Evolutionary conservation across 2,888 invertebrate genomes (phyloP).

Genomic region (Dicyrtomina minuta): DNA sequence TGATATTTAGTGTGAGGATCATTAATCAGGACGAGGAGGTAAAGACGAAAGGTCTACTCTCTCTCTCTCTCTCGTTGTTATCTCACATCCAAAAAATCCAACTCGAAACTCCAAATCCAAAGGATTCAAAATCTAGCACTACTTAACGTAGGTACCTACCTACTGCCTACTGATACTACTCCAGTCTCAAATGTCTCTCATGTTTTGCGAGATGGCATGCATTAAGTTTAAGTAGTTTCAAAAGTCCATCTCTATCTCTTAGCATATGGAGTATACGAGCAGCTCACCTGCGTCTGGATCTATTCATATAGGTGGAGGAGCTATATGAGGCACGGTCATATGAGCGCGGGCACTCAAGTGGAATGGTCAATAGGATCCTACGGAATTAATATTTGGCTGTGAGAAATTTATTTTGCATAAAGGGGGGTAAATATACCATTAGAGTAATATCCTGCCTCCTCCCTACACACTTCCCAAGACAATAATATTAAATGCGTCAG

Average conservation of each 20-base stretch:
- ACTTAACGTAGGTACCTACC: too few species aligned
- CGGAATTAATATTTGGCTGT: too few species aligned
- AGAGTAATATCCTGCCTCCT: too few species aligned
- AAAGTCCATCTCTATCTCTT: not conserved
- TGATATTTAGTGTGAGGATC: slow-evolving; percentile 2
- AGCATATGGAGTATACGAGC: too few species aligned
- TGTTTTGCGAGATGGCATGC: slow-evolving; percentile 9
- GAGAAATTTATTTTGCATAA: too few species aligned
- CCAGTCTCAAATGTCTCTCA: slow-evolving; percentile 10
- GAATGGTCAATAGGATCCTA: too few species aligned
- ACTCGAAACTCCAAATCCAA: too few species aligned
- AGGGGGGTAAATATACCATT: too few species aligned
- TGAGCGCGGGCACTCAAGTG: too few species aligned
- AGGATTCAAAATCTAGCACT: slow-evolving; percentile 1
- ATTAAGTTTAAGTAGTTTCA: slow-evolving; percentile 20
- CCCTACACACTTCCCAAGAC: too few species aligned
- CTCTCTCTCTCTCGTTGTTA: not conserved
- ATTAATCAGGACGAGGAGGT: slow-evolving; percentile 20
- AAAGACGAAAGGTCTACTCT: slow-evolving; percentile 2
- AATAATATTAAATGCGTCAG: too few species aligned
- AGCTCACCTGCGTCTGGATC: not conserved
- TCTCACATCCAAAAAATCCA: not conserved
- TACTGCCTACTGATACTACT: too few species aligned
- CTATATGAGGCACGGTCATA: not conserved
- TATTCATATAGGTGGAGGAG: not conserved